Evolutionary conservation across 2,888 invertebrate genomes (phyloP), one percentile per base, ranked within the genome.

Genomic region (Eristalis arbustorum): DNA sequence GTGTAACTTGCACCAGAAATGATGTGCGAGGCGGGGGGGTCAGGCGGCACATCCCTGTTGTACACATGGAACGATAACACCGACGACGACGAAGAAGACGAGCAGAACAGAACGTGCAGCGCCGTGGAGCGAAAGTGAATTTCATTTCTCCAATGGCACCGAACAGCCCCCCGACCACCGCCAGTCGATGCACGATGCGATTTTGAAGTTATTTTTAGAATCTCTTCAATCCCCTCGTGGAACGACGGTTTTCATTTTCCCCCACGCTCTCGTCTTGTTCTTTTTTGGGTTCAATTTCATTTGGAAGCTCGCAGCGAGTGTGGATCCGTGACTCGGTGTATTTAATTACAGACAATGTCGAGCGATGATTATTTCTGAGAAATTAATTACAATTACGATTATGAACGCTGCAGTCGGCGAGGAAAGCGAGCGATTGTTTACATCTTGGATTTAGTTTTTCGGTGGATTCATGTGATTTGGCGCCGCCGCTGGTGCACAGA

Each of bases 301-400:
- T 75, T 56, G n/a, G n/a, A 28, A 42, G 61, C 34, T 34, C 40
- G 34, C 37, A 8, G 25, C 6, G 18, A n/a, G 10, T 56, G 56
- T 23, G 59, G 25, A 23, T 59, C 59, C 1, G 59, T 25, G 25
- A 11, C 59, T 14, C 59, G 59, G 18, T 80, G 72, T 59, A 31
- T 31, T 31, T 31, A 80, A 84, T 84, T 76, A 80, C 72, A 73
- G 76, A 80, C 76, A 76, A 72, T 73, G 80, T 73, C 75, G 71
- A 28, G 40, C 8, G 49, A 18, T 42, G 69, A 78, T 72, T 79
- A 77, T 75, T 71, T 67, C 72, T 62, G 68, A 76, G 76, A 80
- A 80, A 77, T 76, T 73, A 84, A 80, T 80, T 84, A 68, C 67
- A 76, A 76, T 84, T 84, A 68, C 67, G 73, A 76, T 84, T 84